These are phyloP conservation scores for Cheilosia variabilis DNA, from an alignment of 2,888 invertebrate genomes.

Conservation along the genomic window DNA sequence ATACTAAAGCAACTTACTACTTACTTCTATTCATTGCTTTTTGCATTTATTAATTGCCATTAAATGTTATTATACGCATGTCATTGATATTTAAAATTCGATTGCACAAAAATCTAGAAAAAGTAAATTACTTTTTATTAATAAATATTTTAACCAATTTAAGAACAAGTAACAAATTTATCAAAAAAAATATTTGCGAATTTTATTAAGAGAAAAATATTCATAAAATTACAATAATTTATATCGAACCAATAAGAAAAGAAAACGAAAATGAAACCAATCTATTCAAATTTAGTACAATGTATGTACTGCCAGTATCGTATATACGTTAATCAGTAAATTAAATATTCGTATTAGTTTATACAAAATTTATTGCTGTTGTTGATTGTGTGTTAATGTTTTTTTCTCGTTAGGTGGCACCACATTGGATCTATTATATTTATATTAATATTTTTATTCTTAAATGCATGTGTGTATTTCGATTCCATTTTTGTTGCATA, in stretches of 20 bases:
- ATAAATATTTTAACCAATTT: conserved; percentile 16
- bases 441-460: too few species aligned
- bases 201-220: conserved; percentile 13
- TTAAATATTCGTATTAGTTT: too few species aligned
- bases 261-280: neutral
- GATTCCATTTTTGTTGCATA: too few species aligned
- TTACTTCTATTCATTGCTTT: neutral
- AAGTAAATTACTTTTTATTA: conserved; percentile 4
- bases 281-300: neutral
- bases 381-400: too few species aligned
- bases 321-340: neutral
- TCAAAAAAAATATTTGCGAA: neutral
- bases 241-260: neutral
- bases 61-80: conserved; percentile 49
- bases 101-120: conserved; percentile 21
- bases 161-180: conserved; percentile 1
- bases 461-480: too few species aligned
- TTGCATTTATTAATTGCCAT: conserved; percentile 35
- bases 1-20: conserved; percentile 5
- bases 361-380: too few species aligned
- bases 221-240: neutral
- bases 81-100: conserved; percentile 17
- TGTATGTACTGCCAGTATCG: neutral
- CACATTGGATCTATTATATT: too few species aligned
- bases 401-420: too few species aligned